Evolutionary conservation across 2,888 invertebrate species (phyloP).

Genomic region (Sclerodermus sp.): DNA sequence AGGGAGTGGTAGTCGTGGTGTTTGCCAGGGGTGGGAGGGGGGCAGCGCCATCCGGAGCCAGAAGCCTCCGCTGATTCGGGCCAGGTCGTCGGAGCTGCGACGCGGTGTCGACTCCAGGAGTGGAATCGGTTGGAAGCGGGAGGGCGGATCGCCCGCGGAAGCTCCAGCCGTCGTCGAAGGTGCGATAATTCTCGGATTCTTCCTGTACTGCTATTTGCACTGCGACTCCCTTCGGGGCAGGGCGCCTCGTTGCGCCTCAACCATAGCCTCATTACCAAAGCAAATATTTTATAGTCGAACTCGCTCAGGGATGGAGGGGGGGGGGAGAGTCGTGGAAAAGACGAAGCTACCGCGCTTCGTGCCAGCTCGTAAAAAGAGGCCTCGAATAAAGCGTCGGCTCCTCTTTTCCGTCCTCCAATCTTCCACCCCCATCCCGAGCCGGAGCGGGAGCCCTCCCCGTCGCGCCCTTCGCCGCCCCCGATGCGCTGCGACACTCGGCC

Average conservation of each 20-base stretch:
- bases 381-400: constrained; percentile 41
- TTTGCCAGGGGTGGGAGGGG: too few species aligned
- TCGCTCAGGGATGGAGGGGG: constrained; percentile 31
- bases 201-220: constrained; percentile 54
- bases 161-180: too few species aligned
- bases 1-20: too few species aligned
- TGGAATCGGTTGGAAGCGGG: too few species aligned
- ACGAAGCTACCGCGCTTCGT: constrained; percentile 18
- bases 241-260: constrained; percentile 33
- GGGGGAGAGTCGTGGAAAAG: constrained; percentile 15
- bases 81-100: too few species aligned
- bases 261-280: constrained; percentile 57
- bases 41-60: too few species aligned
- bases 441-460: background rate
- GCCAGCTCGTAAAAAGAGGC: constrained; percentile 24
- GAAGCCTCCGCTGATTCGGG: too few species aligned
- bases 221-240: constrained; percentile 38
- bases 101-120: too few species aligned
- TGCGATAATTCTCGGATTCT: too few species aligned
- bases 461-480: too few species aligned
- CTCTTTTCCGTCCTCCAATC: constrained; percentile 40
- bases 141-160: too few species aligned
- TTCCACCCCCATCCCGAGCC: constrained; percentile 23
- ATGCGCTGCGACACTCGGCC: background rate
- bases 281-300: constrained; percentile 57